A percentile compares a stretch with the other conserved stretches of the same genome.
Evolutionary conservation across 2,888 invertebrate species (phyloP).

Genomic region (Salticus scenicus): DNA sequence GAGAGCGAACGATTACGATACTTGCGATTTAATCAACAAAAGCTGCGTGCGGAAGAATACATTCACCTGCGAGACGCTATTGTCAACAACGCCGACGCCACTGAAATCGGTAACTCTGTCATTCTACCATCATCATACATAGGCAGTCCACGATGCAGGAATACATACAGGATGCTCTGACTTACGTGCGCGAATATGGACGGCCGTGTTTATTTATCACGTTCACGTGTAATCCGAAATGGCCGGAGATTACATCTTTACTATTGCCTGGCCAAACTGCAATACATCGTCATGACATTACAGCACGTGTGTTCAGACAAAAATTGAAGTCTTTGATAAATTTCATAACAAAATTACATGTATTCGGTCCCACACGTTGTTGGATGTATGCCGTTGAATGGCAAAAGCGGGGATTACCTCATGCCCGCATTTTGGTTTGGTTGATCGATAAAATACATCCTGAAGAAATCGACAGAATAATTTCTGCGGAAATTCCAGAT

Average conservation of each 20-base stretch:
- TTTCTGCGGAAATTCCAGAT: conserved; percentile 75
- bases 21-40: no score
- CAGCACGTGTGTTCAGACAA: conserved; percentile 72
- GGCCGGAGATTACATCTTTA: conserved; percentile 74
- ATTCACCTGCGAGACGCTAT: no score
- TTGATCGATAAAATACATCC: conserved; percentile 62
- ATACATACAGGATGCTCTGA: conserved; percentile 76
- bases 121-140: no score
- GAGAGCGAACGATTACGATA: no score
- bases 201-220: conserved; percentile 77
- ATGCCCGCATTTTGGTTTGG: conserved; percentile 62
- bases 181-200: conserved; percentile 76
- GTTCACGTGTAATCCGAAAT: conserved; percentile 76
- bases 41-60: no score
- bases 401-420: conserved; percentile 74
- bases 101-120: no score
- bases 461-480: conserved; percentile 73
- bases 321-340: conserved; percentile 72
- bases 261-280: conserved; percentile 70
- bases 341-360: conserved; percentile 58
- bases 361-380: conserved; percentile 72
- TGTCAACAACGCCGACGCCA: no score
- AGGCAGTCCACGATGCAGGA: no score
- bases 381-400: conserved; percentile 73
- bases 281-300: conserved; percentile 68